A percentile compares a stretch with the other conserved stretches of the same genome.
These are phyloP conservation scores for Drosophila ustulata DNA, from an alignment of 2,888 invertebrate genomes.

Conservation along the genomic window DNA sequence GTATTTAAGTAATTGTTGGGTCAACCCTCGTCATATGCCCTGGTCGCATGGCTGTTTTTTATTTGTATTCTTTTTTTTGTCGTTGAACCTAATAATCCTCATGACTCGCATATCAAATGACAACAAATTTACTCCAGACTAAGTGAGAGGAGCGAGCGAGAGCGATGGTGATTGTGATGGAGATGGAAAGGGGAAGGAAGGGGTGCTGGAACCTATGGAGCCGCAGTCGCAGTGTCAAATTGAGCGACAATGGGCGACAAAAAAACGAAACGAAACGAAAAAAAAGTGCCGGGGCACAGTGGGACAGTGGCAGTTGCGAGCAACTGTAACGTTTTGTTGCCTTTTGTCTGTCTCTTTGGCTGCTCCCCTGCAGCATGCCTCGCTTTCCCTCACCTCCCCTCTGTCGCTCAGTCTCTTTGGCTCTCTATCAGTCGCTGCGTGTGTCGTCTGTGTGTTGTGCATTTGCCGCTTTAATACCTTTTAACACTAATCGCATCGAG, in stretches of 20 bases:
- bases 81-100: constrained; percentile 80
- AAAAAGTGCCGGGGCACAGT: constrained; percentile 67
- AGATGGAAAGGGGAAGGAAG: background rate
- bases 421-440: background rate
- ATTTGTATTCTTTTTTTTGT: constrained; percentile 43
- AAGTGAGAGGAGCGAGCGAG: constrained; percentile 39
- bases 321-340: constrained; percentile 81
- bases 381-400: background rate
- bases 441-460: constrained; percentile 78
- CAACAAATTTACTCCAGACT: constrained; percentile 79
- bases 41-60: constrained; percentile 52
- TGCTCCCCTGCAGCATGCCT: constrained; percentile 2
- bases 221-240: constrained; percentile 73
- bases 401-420: background rate
- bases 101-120: constrained; percentile 82
- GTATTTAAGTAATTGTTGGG: background rate
- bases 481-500: constrained; percentile 84
- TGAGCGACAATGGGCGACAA: constrained; percentile 80
- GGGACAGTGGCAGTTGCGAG: constrained; percentile 77
- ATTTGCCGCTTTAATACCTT: constrained; percentile 85
- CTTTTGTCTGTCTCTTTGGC: constrained; percentile 39
- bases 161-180: too few relatives aligned
- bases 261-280: constrained; percentile 29
- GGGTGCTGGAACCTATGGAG: constrained; percentile 30
- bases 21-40: constrained; percentile 55